phyloP scores from a whole-genome alignment of 2,113 vertebrate genomes.

The Onychostruthus taczanowskii region DNA sequence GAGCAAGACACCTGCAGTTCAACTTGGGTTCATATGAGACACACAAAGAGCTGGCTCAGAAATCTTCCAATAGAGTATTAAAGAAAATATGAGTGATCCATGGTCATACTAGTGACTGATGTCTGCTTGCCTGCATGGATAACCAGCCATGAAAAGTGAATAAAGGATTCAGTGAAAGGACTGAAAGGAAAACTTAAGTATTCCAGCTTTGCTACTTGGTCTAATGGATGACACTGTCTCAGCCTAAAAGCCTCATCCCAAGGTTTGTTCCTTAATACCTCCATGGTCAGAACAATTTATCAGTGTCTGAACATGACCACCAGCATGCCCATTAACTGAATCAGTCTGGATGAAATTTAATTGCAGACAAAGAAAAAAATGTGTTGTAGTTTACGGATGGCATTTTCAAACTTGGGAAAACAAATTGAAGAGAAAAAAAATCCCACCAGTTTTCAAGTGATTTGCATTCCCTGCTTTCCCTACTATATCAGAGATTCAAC shows the following conservation, averaged over 20 bases:
- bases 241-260: neutral
- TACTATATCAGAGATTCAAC: neutral
- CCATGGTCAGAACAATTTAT: neutral
- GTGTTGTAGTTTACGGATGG: neutral
- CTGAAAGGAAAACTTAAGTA: neutral
- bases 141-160: neutral
- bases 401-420: neutral
- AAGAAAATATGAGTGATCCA: neutral
- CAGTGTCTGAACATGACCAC: neutral
- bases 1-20: neutral
- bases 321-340: neutral
- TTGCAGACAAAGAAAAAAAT: neutral
- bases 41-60: neutral
- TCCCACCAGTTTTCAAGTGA: neutral
- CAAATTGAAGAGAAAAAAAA: neutral
- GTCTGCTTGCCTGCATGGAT: neutral
- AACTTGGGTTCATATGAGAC: neutral
- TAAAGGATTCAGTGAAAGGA: neutral
- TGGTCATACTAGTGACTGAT: neutral
- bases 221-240: neutral
- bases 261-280: neutral
- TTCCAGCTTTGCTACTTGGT: neutral
- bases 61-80: neutral
- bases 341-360: conserved; percentile 12
- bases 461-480: conserved; percentile 9